Base-by-base conservation (phyloP, 1,140 invertebrate species). In the Linepithema humile region DNA sequence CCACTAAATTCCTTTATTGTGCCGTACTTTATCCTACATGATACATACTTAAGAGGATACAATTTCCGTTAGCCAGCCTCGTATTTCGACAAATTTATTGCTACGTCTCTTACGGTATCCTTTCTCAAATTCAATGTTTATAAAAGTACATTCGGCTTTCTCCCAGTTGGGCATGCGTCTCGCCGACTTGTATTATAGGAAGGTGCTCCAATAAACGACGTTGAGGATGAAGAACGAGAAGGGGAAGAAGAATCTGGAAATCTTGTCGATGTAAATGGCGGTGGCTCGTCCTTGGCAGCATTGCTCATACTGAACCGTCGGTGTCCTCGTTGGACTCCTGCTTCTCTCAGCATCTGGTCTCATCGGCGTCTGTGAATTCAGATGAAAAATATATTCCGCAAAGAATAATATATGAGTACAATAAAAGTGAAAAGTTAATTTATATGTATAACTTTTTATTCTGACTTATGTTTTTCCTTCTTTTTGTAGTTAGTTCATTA, bases 201-300 rank as follows among this genome's bases (percentile, higher is more conserved):
- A 98, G 78, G 97, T 97, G 85, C 96, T 97, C 98, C 98, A 98
- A 92, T 98, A 98, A 26, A 97, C 96, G 87, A 98, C 96, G 91
- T 98, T 98, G 20, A 98, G 95, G 88, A 98, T 96, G 88, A 98
- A 96, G 94, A 98, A 98, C 7, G 97, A 97, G 92, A 97, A 97
- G 3, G 97, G 97, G 88, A 98, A 98, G 93, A 98, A 97, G 93
- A 98, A 97, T 91, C 97, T 95, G 45, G 97, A 98, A 91, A 97
- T 96, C 91, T 97, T 97, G 94, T 98, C 97, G 88, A 98, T 98
- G 93, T 96, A 97, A 84, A 98, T 95, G 32, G 97, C 97, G 83
- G 97, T 97, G 91, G 97, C 97, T 90, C 97, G 96, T 64, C 97
- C 97, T 91, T 97, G 95, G 92, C 97, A 98, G 93, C 97, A 98